Conservation (phyloP, 2,888 invertebrate genomes). For the Apamea epomidion region DNA sequence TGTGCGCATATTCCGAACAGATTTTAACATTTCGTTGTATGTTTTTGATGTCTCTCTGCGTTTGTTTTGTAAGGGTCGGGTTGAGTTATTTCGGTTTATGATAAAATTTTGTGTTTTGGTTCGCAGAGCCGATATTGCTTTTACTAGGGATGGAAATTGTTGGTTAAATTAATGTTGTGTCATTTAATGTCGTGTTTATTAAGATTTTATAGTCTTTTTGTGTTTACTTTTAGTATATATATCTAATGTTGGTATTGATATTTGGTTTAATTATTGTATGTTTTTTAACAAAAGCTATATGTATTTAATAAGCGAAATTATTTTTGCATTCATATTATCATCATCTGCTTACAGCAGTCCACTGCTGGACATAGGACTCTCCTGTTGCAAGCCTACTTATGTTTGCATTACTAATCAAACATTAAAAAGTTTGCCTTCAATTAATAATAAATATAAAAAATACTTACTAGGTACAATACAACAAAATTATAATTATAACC, state of each 20-base stretch:
- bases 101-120: slow-evolving; percentile 30
- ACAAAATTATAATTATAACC: background rate
- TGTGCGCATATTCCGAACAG: slow-evolving; percentile 79
- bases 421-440: too few species aligned
- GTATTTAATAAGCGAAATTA: background rate
- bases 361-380: too few species aligned
- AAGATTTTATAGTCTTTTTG: background rate
- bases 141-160: background rate
- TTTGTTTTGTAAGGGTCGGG: slow-evolving; percentile 59
- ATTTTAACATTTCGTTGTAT: slow-evolving; percentile 80
- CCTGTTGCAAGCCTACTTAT: too few species aligned
- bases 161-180: slow-evolving; percentile 3
- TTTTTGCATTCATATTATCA: too few species aligned
- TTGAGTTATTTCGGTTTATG: slow-evolving; percentile 50
- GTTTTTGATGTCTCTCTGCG: slow-evolving; percentile 75
- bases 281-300: background rate
- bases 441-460: too few species aligned
- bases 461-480: too few species aligned
- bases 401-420: background rate
- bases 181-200: background rate
- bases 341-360: too few species aligned
- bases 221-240: background rate
- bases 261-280: background rate
- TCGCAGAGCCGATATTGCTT: slow-evolving; percentile 20
- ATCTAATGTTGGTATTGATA: background rate